Conservation (phyloP, 2,797 vertebrate species). For the Lutjanus campechanus region DNA sequence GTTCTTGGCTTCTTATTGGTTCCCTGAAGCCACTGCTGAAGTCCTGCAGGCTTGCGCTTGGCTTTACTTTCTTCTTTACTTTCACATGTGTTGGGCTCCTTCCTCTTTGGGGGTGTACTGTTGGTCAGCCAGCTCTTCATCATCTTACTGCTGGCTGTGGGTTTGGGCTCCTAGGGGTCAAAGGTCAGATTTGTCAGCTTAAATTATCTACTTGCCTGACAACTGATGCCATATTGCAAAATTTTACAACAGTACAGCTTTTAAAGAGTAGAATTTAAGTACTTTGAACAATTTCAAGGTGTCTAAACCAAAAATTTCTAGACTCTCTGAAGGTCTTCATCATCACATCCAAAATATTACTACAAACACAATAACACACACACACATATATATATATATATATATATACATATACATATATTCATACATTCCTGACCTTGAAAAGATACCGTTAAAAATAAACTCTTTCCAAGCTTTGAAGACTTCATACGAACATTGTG, state of each 20-base stretch:
- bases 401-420: no score
- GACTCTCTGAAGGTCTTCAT: no score
- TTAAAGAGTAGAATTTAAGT: no score
- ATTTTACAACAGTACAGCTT: neutral
- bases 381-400: no score
- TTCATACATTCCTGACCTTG: no score
- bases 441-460: no score
- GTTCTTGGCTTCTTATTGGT: slow-evolving; percentile 84
- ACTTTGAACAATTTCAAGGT: no score
- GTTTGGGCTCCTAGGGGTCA: slow-evolving; percentile 82
- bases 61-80: slow-evolving; percentile 76
- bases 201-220: neutral
- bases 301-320: no score
- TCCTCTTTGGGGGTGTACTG: slow-evolving; percentile 85
- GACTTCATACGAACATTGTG: no score
- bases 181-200: slow-evolving; percentile 31
- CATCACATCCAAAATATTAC: no score
- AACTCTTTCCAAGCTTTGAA: no score
- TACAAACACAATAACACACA: neutral
- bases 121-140: slow-evolving; percentile 92
- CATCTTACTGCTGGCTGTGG: slow-evolving; percentile 87
- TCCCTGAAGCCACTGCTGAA: slow-evolving; percentile 83
- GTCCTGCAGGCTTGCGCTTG: slow-evolving; percentile 63
- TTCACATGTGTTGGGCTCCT: slow-evolving; percentile 53
- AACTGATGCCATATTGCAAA: neutral